Percentiles rank a stretch among this genome's conserved stretches.
These are phyloP conservation scores for Zapornia atra DNA, from an alignment of 2,113 vertebrate species.

Conservation along the genomic window DNA sequence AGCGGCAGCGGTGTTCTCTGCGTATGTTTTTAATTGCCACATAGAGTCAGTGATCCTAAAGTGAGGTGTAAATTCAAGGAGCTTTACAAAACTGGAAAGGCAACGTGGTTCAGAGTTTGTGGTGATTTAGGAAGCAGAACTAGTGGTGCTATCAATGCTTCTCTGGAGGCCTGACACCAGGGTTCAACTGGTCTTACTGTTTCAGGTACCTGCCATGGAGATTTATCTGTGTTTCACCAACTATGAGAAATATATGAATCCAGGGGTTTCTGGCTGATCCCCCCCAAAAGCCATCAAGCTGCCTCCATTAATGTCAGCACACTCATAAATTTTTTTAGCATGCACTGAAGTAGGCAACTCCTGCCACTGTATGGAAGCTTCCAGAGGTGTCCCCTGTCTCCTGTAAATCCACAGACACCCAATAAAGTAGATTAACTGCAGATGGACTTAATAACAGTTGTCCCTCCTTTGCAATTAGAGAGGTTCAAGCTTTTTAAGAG, in stretches of 20 bases:
- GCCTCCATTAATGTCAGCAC: conserved; percentile 72
- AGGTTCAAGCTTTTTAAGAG: not conserved
- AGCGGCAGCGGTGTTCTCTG: not conserved
- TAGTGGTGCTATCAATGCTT: not conserved
- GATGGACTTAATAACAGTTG: conserved; percentile 43
- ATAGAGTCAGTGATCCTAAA: not conserved
- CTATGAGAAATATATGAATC: conserved; percentile 59
- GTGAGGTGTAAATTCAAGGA: not conserved
- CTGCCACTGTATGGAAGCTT: conserved; percentile 76
- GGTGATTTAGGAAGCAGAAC: conserved; percentile 55
- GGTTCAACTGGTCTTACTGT: conserved; percentile 5
- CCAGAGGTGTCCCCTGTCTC: conserved; percentile 63
- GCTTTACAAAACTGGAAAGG: not conserved
- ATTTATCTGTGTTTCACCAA: conserved; percentile 77
- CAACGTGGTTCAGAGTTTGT: not conserved
- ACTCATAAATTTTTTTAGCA: conserved; percentile 58
- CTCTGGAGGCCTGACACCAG: conserved; percentile 30
- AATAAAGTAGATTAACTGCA: conserved; percentile 72
- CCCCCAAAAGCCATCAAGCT: conserved; percentile 16
- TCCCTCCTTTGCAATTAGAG: conserved; percentile 20
- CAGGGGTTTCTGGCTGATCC: conserved; percentile 47
- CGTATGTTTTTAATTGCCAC: not conserved
- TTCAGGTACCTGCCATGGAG: conserved; percentile 28
- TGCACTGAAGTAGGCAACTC: conserved; percentile 38
- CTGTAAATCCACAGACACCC: conserved; percentile 77